Base-by-base conservation (phyloP, 2,113 vertebrate genomes). In the Xyliphius kryptos region DNA sequence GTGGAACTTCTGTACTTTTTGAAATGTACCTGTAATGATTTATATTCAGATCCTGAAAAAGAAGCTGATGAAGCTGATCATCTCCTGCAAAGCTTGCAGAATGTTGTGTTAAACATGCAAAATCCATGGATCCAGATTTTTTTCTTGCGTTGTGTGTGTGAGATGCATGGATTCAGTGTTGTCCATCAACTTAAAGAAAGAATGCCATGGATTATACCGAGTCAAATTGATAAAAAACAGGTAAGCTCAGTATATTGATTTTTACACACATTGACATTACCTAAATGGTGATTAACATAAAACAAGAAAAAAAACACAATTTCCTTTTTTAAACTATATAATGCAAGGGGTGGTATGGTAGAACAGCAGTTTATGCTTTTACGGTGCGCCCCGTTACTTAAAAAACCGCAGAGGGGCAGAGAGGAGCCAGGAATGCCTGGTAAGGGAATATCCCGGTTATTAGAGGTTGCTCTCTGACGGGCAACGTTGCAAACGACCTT, bases 121-220 rank as follows among this genome's bases (percentile, higher is more conserved):
- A 73, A 69, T 49, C 51, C 61, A 40, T 69, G 57, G 66, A 43
- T 69, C 12, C 61, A 52, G 57, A 73, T 61, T n/a, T 69, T 66
- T 57, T 22, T 73, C 19, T 36, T 73, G 19, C 52, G 61, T 17
- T 61, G 66, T 40, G 15, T 73, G 11, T 61, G 10, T 26, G 64
- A 48, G 21, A 13, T 41, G 5, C 16, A 66, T 62, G 71, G 71
- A 14, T 61, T 51, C 40, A 61, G 48, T n/a, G 6, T 62, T 9
- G 4, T 66, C 50, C 11, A 62, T 32, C 36, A 46, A 8, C 57
- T 43, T 2, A n/a, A 14, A 38, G 46, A 66, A 26, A 22, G 4
- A 1, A 57, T 66, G 12, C 36, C 40, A 8, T 69, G 71, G 71
- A 40, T 32, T 17, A 32, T 69, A 19, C 71, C 71, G 1, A 61